A percentile compares a stretch with the other conserved stretches of the same genome.
Evolutionary conservation across 2,888 invertebrate species (phyloP).

Genomic region (Drosophila recens): DNA sequence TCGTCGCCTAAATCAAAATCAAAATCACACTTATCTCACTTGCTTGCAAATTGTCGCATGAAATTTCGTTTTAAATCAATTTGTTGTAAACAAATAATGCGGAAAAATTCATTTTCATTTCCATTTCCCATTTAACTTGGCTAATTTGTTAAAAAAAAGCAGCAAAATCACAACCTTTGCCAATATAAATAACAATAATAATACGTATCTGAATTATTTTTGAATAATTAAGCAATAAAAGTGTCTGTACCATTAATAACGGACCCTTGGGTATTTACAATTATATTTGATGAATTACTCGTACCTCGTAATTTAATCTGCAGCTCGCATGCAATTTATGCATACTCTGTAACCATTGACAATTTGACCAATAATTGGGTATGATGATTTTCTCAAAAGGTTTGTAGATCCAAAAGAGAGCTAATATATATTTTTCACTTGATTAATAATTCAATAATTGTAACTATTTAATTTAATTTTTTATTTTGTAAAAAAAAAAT

Average conservation of each 20-base stretch:
- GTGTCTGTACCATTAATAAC: conserved; percentile 2
- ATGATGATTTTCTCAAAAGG: neutral
- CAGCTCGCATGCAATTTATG: conserved; percentile 15
- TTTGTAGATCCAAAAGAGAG: neutral
- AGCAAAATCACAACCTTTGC: neutral
- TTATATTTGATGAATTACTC: conserved; percentile 40
- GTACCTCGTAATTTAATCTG: conserved; percentile 19
- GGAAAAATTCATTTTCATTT: conserved; percentile 39
- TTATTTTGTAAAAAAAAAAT: too few relatives aligned
- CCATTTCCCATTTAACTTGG: conserved; percentile 7
- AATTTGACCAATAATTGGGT: neutral
- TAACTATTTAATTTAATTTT: too few relatives aligned
- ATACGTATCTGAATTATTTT: conserved; percentile 14
- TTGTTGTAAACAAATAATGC: conserved; percentile 26
- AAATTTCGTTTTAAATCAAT: conserved; percentile 4
- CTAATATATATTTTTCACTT: too few relatives aligned
- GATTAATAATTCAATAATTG: too few relatives aligned
- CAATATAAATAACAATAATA: conserved; percentile 5
- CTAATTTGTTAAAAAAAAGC: neutral
- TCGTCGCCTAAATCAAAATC: neutral
- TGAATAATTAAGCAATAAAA: conserved; percentile 18
- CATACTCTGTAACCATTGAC: conserved; percentile 6
- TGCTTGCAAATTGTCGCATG: conserved; percentile 34
- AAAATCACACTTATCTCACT: conserved; percentile 40
- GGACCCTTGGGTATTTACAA: conserved; percentile 12